Evolutionary conservation across 2,888 invertebrate species (phyloP).

Genomic region (Phania funesta): DNA sequence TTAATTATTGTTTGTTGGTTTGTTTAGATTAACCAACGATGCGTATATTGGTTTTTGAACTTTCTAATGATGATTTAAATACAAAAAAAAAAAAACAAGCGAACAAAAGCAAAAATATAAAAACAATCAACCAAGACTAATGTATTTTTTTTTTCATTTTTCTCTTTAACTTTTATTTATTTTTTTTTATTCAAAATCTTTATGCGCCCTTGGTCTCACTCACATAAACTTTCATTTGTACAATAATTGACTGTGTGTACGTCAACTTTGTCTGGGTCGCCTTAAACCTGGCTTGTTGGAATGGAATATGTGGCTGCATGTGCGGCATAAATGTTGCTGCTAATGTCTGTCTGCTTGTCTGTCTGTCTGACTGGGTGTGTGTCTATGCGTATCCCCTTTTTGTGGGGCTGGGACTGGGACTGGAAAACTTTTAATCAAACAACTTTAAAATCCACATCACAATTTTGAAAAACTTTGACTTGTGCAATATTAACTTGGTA

Average conservation of each 20-base stretch:
- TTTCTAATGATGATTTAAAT: slow-evolving; percentile 61
- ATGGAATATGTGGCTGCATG: slow-evolving; percentile 43
- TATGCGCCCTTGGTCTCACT: slow-evolving; percentile 55
- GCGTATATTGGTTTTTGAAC: slow-evolving; percentile 64
- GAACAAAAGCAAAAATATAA: slow-evolving; percentile 40
- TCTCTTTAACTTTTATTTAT: slow-evolving; percentile 15
- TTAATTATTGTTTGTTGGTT: slow-evolving; percentile 53
- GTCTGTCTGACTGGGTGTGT: slow-evolving; percentile 10
- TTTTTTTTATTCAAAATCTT: slow-evolving; percentile 58
- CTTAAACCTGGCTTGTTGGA: slow-evolving; percentile 42
- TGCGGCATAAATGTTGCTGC: slow-evolving; percentile 44
- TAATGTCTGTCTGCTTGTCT: slow-evolving; percentile 14
- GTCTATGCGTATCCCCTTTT: slow-evolving; percentile 36
- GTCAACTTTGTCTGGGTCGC: slow-evolving; percentile 62
- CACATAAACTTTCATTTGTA: slow-evolving; percentile 55
- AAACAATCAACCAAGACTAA: slow-evolving; percentile 54
- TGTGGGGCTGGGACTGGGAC: slow-evolving; percentile 16
- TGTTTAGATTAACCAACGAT: slow-evolving; percentile 59
- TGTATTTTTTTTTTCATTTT: slow-evolving; percentile 16
- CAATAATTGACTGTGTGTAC: slow-evolving; percentile 66
- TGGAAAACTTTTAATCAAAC: slow-evolving; percentile 77
- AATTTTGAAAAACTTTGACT: slow-evolving; percentile 60
- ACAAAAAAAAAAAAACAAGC: slow-evolving; percentile 10
- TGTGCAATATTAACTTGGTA: slow-evolving; percentile 45
- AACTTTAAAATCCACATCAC: slow-evolving; percentile 65